phyloP scores from a whole-genome alignment of 2,113 vertebrate genomes.

The Phrynosoma platyrhinos region DNA sequence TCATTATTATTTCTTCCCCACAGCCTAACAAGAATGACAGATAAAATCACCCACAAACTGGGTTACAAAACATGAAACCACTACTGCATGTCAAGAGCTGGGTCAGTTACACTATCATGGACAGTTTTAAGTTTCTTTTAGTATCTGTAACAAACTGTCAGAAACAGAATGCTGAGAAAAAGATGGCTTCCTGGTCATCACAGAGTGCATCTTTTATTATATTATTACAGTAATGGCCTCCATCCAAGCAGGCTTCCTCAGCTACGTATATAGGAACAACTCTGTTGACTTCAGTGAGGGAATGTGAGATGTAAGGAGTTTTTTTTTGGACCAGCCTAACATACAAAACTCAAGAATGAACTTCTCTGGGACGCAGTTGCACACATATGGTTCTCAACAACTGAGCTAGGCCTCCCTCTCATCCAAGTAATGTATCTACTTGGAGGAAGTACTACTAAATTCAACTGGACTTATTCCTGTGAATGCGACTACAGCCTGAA shows the following conservation, averaged over 20 bases:
- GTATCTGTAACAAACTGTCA: background rate
- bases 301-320: background rate
- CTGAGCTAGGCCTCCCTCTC: too few species aligned
- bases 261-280: background rate
- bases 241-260: conserved; percentile 35
- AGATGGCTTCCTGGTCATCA: background rate
- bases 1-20: conserved; percentile 3
- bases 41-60: background rate
- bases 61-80: background rate
- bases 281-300: background rate
- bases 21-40: background rate
- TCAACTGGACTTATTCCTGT: too few species aligned
- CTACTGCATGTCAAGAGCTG: background rate
- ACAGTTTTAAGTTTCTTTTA: background rate
- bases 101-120: background rate
- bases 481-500: too few species aligned
- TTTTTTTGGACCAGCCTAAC: background rate
- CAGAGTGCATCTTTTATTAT: background rate
- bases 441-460: too few species aligned
- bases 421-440: background rate
- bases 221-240: conserved; percentile 31
- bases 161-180: background rate
- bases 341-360: background rate
- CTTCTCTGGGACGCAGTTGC: background rate
- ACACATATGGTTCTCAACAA: background rate